Base-by-base conservation (phyloP, 1,140 invertebrate species). In the Choristoneura fumiferana region DNA sequence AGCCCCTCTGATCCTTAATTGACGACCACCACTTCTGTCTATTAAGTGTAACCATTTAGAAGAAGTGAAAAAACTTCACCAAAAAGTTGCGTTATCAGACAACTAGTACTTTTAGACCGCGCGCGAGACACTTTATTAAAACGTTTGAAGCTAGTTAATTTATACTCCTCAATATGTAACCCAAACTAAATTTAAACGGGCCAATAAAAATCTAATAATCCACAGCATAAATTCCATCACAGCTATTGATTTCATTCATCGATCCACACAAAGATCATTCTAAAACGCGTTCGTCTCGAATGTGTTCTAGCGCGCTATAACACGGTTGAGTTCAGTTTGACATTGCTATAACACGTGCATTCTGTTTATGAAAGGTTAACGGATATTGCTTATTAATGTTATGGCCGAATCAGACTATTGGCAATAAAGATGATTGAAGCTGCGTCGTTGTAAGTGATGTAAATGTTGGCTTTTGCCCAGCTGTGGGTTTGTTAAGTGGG, bases 371-470 rank as follows among this genome's bases (percentile, higher is more conserved):
- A 76, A 80, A 79, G 76, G 77, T 73, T 74, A 81, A 56, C 75
- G 82, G 82, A 85, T 83, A 85, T 85, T 60, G 67, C 78, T 83
- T 85, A 81, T 85, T 83, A 83, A 80, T 78, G 77, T 71, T 69
- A 73, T 67, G 58, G 62, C 62, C 67, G 71, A 69, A 78, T 70
- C 70, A 66, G 69, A 62, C 70, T 74, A 84, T 84, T 75, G 74
- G 58, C 78, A 82, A 81, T 82, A 76, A 76, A 81, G 73, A 76
- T 75, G 70, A 76, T 79, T 72, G 75, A 77, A 62, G 59, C 40
- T 49, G 17, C 22, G 43, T 14, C 15, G 54, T 18, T 17, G 43
- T 49, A n/a, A n/a, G 40, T 43, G 40, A 43, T 43, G 29, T 49
- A 22, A 49, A 22, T 17, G 18, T 49, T 49, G 43, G 43, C 43